Base-by-base conservation (phyloP, 2,888 invertebrate genomes). In the Campopleginae sp. region DNA sequence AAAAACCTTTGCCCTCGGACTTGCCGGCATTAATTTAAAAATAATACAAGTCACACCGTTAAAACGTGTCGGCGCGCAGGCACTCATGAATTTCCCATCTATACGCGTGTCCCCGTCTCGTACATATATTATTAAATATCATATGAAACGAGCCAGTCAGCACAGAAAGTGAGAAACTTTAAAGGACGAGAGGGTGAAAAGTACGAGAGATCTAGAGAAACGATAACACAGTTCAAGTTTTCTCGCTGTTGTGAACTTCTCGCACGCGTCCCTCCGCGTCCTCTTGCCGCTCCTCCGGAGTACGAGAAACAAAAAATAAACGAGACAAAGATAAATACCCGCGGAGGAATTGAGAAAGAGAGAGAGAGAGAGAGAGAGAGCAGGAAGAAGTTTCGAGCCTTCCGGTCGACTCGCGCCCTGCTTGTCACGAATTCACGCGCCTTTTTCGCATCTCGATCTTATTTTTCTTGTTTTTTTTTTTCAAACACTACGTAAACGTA, bases 221-320 rank as follows among this genome's bases (percentile, higher is more conserved):
- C 80, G 85, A 85, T 85, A 85, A 85, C 65, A 74, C 48, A 68
- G 76, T 85, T 77, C 31, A 82, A 85, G 85, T 85, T 85, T 85
- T 82, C 85, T 85, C 85, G 80, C 82, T 79, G 85, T 61, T 72
- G 72, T 44, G 76, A 76, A 77, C 82, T 65, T 54, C 85, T 74
- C 80, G 85, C 85, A 85, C 85, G 85, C 85, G 80, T 74, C 70
- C 70, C 38, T 38, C 33, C 33, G 3, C 79, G 17, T 72, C 66
- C 71, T 65, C n/a, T 44, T 48, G 42, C 42, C 42, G 19, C 54
- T 44, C 10, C 51, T 23, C n/a, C n/a, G 33, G 46, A 23, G 33
- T 71, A 70, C 70, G 58, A 51, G 66, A 76, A n/a, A 58, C 12
- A 44, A 66, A n/a, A 42, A n/a, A 58, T 12, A 44, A 66, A n/a